A percentile compares a stretch with the other conserved stretches of the same genome.
These are phyloP conservation scores for Lerista edwardsae DNA, from an alignment of 2,797 vertebrate genomes.

Conservation along the genomic window DNA sequence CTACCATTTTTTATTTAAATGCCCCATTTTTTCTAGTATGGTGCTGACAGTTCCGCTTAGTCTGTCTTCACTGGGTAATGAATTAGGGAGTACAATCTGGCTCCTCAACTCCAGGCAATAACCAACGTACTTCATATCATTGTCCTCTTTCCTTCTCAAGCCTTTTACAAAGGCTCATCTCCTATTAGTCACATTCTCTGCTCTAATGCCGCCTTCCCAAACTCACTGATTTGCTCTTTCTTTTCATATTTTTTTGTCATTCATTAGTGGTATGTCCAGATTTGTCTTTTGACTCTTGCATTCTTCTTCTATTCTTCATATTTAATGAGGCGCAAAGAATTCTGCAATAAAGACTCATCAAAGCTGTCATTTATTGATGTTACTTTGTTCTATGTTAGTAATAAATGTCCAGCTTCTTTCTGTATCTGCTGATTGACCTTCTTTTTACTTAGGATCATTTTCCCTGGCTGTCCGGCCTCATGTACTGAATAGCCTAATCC, in stretches of 20 bases:
- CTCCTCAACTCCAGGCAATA: not conserved
- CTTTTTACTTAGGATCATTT: constrained; percentile 48
- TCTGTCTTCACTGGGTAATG: not conserved
- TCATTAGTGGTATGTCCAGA: constrained; percentile 20
- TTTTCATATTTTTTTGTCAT: not conserved
- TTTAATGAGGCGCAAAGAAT: constrained; percentile 68
- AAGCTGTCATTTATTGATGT: constrained; percentile 59
- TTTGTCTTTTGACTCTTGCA: constrained; percentile 59
- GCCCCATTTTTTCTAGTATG: rapidly evolving
- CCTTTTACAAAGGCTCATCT: constrained; percentile 2
- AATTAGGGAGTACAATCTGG: not conserved
- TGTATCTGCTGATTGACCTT: constrained; percentile 22
- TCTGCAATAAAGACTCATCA: constrained; percentile 58
- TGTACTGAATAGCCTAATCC: too few species aligned
- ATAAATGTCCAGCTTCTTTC: constrained; percentile 42
- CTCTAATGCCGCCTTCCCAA: not conserved
- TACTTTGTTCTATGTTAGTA: constrained; percentile 57
- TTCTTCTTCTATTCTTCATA: constrained; percentile 61
- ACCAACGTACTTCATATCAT: not conserved
- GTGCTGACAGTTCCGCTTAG: not conserved
- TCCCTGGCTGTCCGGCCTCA: not conserved
- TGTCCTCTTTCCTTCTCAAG: constrained; percentile 6
- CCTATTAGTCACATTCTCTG: not conserved
- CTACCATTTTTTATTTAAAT: not conserved
- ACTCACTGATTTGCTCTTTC: constrained; percentile 49